Evolutionary conservation across 2,113 vertebrate species (phyloP).

Genomic region (Antennarius striatus): DNA sequence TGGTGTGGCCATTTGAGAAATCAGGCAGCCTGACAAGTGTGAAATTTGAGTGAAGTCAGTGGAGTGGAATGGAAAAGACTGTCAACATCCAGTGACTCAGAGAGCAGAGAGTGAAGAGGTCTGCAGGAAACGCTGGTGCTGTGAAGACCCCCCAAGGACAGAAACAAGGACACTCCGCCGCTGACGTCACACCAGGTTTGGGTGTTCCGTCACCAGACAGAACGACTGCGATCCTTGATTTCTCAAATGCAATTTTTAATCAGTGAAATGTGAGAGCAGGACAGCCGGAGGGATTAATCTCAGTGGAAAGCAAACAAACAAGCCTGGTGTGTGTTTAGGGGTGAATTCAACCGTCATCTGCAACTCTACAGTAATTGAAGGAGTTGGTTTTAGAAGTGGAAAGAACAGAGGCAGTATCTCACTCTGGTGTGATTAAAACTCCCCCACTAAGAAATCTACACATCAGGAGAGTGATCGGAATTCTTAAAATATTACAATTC

Average conservation of each 20-base stretch:
- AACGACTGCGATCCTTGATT: conserved; percentile 49
- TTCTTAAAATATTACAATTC: conserved; percentile 46
- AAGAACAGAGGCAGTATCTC: conserved; percentile 42
- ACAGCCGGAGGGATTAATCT: conserved; percentile 48
- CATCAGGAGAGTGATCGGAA: conserved; percentile 42
- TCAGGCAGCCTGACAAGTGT: conserved; percentile 54
- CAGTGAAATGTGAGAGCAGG: conserved; percentile 50
- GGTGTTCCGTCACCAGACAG: conserved; percentile 30
- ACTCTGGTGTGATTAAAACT: conserved; percentile 45
- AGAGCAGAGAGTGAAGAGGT: conserved; percentile 33
- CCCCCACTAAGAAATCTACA: conserved; percentile 41
- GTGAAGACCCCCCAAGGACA: conserved; percentile 48
- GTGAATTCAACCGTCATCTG: conserved; percentile 41
- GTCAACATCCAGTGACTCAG: conserved; percentile 40
- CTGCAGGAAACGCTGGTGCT: conserved; percentile 35
- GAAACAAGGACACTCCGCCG: not conserved
- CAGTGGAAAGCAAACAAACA: conserved; percentile 48
- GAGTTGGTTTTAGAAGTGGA: conserved; percentile 36
- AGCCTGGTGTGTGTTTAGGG: conserved; percentile 30
- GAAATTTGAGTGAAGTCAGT: conserved; percentile 55
- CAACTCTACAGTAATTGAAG: conserved; percentile 37
- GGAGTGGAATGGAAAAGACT: conserved; percentile 51
- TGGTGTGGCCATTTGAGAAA: conserved; percentile 40
- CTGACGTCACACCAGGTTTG: conserved; percentile 30
- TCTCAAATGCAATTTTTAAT: conserved; percentile 66